Conservation (phyloP, 2,113 vertebrate genomes). For the Oenanthe oenanthe region DNA sequence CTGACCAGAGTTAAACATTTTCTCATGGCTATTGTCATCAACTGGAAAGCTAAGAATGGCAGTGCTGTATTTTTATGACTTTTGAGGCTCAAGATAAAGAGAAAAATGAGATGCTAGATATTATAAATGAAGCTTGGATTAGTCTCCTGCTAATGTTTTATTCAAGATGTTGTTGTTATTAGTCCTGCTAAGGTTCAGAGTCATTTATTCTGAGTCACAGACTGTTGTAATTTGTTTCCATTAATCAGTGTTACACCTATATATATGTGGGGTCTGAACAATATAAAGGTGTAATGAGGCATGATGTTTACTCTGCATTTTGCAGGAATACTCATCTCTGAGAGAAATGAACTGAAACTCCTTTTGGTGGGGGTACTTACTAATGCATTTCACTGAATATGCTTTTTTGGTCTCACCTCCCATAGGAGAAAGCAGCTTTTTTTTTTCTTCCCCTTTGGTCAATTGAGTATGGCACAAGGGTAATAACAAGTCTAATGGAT, state of each 20-base stretch:
- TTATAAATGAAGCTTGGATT: not conserved
- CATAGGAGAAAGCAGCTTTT: not conserved
- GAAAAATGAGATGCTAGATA: not conserved
- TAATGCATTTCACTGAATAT: constrained; percentile 46
- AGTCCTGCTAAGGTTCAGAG: not conserved
- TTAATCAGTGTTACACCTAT: constrained; percentile 56
- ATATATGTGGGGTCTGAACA: not conserved
- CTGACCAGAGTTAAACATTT: not conserved
- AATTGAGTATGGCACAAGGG: constrained; percentile 62
- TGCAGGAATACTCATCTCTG: constrained; percentile 42
- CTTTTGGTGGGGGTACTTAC: constrained; percentile 10
- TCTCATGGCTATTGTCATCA: not conserved
- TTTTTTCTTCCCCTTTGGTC: constrained; percentile 21
- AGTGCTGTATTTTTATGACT: not conserved
- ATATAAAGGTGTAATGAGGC: constrained; percentile 53
- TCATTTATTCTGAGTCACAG: constrained; percentile 11
- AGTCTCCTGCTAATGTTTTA: not conserved
- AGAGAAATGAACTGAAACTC: constrained; percentile 68
- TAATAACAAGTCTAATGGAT: constrained; percentile 70
- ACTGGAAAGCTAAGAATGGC: not conserved
- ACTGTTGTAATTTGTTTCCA: constrained; percentile 48
- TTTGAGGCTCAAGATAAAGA: not conserved
- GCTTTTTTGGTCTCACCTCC: constrained; percentile 14
- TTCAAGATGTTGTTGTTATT: not conserved
- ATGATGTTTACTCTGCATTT: constrained; percentile 61